Base-by-base conservation (phyloP, 2,113 vertebrate species). In the Phoxinus phoxinus region DNA sequence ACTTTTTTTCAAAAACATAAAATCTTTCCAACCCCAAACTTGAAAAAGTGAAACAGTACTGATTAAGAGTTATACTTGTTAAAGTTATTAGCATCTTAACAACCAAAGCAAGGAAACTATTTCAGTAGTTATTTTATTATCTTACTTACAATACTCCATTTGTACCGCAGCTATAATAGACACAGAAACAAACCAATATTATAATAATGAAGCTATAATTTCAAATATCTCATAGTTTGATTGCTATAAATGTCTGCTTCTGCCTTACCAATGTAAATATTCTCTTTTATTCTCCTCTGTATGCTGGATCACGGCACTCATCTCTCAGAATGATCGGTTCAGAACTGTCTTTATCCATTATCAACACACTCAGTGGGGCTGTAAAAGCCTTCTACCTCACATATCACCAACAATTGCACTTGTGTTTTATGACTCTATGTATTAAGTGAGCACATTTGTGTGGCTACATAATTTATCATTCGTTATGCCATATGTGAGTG, bases 391-490 rank as follows among this genome's bases (percentile, higher is more conserved):
- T 67, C 53, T 23, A 32, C 61, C 65, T 27, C 35, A 81, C 6
- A 58, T 74, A 51, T 30, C 15, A 59, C 56, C 15, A 27, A 21
- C 65, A 44, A 37, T 15, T 10, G 79, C 53, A 72, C 27, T 82
- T 63, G 32, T 73, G 63, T 63, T 80, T 81, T 81, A 25, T 80
- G 67, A 72, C 21, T 63, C 81, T 71, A 32, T 58, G 37, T 81
- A 71, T 35, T 77, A 82, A 63, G 37, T 21, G 69, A 48, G 27
- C 71, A 79, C 13, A 59, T n/a, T 69, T 30, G 25, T 19, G 63
- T 3, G 12, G 21, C 74, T 32, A 11, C 78, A 80, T 41, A 81
- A 81, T 81, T 46, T 21, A 81, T 65, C n/a, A 63, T 81, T 74
- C 3, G n/a, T 63, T 65, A 69, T 69, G 80, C 19, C 44, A 53